Base-by-base conservation (phyloP, 2,797 vertebrate genomes). In the Syndactyla subalaris region DNA sequence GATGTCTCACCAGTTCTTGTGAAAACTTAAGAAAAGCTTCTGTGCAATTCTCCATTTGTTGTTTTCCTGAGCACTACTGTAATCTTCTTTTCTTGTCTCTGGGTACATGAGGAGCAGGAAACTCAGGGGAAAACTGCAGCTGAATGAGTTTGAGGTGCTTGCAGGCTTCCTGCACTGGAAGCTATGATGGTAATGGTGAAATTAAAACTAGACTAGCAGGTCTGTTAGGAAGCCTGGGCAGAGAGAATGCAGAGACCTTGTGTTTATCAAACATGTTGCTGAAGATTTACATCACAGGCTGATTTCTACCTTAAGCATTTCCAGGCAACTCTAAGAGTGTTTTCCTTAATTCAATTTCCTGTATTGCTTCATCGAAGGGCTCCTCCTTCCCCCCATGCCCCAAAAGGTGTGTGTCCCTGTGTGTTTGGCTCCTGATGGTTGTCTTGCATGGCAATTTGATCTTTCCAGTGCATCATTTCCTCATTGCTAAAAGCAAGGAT, bases 291-390 rank as follows among this genome's bases (percentile, higher is more conserved):
- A 13, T 70, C 15, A 36, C 38, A 43, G 43, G 21, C 13, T 72
- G 51, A 15, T 23, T 80, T 67, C 49, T 38, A 41, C 24, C 15
- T 77, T 73, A 20, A 63, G 18, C 48, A 41, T 71, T 92, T 90
- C n/a, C 52, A 83, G 57, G 32, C 68, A 85, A 52, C n/a, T 38
- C 22, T 32, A 72, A 66, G 20, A 30, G 5, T 11, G 14, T 20
- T 90, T 83, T 39, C 24, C 61, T 45, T 41, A 43, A 90, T 73
- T 85, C 39, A 63, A 0, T 43, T 88, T 73, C 32, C 57, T 93
- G 20, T 68, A 54, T 72, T 1, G 1, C 59, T 14, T 58, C 39
- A 54, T 16, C 0, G 0, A 48, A 45, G 10, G 3, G 10, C n/a
- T 63, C 23, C 13, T 29, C 20, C 10, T 34, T 71, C 21, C 18